These are phyloP conservation scores for Platichthys flesus DNA, from an alignment of 2,113 vertebrate genomes.

Conservation along the genomic window DNA sequence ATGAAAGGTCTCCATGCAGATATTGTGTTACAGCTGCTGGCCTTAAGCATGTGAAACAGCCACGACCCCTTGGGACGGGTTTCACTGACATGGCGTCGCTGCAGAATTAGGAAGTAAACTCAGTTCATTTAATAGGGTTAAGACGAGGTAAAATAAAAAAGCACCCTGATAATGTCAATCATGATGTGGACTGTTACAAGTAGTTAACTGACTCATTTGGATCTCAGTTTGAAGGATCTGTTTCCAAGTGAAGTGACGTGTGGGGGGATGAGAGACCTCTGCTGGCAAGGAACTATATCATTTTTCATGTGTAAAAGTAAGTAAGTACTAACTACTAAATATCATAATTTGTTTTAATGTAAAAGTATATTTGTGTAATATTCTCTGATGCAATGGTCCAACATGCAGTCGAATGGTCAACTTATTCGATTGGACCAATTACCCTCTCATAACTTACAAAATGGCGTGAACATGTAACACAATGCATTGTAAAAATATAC, in stretches of 20 bases:
- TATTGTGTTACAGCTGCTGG: constrained; percentile 46
- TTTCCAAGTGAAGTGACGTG: background rate
- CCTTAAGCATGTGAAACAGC: constrained; percentile 10
- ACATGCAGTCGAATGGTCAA: too few species aligned
- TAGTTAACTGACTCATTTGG: background rate
- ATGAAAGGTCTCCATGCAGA: constrained; percentile 20
- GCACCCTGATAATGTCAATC: background rate
- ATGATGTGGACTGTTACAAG: background rate
- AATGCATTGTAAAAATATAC: too few species aligned
- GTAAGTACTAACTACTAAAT: too few species aligned
- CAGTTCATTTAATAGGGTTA: background rate
- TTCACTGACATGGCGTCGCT: constrained; percentile 5
- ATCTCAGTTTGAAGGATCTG: background rate
- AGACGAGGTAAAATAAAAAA: background rate
- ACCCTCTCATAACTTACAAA: too few species aligned
- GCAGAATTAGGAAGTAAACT: background rate
- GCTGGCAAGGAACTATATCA: constrained; percentile 25
- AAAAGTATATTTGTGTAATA: too few species aligned
- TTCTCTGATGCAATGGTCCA: too few species aligned
- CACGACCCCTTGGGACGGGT: constrained; percentile 3
- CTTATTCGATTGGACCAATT: too few species aligned
- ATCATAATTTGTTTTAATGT: too few species aligned
- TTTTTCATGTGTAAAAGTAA: too few species aligned
- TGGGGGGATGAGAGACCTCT: constrained; percentile 43
- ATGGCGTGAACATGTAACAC: too few species aligned